Percentiles rank a stretch among this genome's conserved stretches.
phyloP scores from a whole-genome alignment of 2,797 vertebrate genomes.

The Chromis chromis region DNA sequence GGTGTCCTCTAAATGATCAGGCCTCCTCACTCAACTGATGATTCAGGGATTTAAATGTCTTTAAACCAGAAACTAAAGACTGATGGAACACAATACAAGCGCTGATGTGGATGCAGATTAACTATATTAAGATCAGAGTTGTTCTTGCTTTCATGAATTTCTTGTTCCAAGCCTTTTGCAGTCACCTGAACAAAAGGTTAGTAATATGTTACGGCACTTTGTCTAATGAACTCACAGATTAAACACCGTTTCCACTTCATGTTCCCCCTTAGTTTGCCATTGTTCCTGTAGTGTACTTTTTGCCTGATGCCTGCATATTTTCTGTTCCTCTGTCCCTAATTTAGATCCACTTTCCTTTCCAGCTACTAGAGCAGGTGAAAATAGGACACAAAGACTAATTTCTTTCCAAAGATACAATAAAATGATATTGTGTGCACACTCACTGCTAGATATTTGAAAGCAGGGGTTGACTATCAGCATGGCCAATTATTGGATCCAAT shows the following conservation, averaged over 20 bases:
- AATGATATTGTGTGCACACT: not conserved
- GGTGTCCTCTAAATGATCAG: slow-evolving; percentile 40
- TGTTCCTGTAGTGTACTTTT: not conserved
- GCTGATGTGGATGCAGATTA: not conserved
- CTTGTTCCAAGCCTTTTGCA: slow-evolving; percentile 6
- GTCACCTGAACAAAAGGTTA: slow-evolving; percentile 1
- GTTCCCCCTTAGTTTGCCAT: not conserved
- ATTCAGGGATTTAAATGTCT: slow-evolving; percentile 26
- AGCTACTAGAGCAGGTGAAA: slow-evolving; percentile 15
- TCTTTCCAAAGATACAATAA: no score
- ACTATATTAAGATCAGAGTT: slow-evolving; percentile 15
- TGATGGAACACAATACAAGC: not conserved
- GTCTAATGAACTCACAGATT: slow-evolving; percentile 1
- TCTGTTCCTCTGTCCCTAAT: slow-evolving; percentile 15
- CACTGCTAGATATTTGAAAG: not conserved
- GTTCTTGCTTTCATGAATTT: slow-evolving; percentile 11
- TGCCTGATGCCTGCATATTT: slow-evolving; percentile 6
- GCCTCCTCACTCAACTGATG: slow-evolving; percentile 16
- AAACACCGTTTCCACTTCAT: slow-evolving; percentile 5
- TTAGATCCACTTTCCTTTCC: slow-evolving; percentile 37
- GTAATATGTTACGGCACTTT: not conserved
- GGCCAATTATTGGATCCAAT: no score
- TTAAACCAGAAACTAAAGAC: slow-evolving; percentile 13
- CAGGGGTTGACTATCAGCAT: no score
- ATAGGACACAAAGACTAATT: no score